Percentiles rank a stretch among this genome's conserved stretches.
Evolutionary conservation across 23 tunicate species (phyloP).

Genomic region (Phallusia fumigata): DNA sequence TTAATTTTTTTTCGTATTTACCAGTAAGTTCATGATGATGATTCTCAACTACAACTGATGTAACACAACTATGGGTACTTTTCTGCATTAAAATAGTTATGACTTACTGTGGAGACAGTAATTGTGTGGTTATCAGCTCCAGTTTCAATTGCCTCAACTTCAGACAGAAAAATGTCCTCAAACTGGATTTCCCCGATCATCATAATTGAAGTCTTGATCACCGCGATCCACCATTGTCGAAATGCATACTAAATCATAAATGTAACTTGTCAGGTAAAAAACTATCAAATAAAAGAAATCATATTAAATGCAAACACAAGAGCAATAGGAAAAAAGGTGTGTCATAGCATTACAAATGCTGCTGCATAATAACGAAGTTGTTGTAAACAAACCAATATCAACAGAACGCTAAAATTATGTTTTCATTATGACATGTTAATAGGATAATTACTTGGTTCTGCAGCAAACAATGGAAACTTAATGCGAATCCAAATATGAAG

Average conservation of each 20-base stretch:
- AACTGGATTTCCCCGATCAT: slow-evolving; percentile 98
- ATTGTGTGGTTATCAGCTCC: neutral
- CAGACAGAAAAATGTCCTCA: slow-evolving; percentile 50
- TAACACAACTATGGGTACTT: no score
- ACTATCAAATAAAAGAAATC: no score
- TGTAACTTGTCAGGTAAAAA: no score
- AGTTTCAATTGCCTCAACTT: neutral
- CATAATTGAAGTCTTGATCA: slow-evolving; percentile 88
- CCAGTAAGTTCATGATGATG: no score
- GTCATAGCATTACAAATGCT: no score
- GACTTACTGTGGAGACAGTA: neutral
- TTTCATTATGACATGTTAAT: neutral
- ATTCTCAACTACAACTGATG: no score
- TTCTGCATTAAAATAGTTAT: neutral
- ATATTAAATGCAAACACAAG: neutral
- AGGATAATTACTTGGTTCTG: slow-evolving; percentile 79
- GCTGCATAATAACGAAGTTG: no score
- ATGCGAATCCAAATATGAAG: slow-evolving; percentile 90
- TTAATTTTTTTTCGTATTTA: no score
- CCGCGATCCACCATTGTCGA: slow-evolving; percentile 80
- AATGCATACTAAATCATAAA: slow-evolving; percentile 63
- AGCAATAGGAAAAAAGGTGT: no score
- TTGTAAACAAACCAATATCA: neutral
- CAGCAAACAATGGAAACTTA: slow-evolving; percentile 85
- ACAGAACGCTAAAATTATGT: no score